phyloP scores from a whole-genome alignment of 64 coral and sea anemone genomes.

The Montipora sp. region DNA sequence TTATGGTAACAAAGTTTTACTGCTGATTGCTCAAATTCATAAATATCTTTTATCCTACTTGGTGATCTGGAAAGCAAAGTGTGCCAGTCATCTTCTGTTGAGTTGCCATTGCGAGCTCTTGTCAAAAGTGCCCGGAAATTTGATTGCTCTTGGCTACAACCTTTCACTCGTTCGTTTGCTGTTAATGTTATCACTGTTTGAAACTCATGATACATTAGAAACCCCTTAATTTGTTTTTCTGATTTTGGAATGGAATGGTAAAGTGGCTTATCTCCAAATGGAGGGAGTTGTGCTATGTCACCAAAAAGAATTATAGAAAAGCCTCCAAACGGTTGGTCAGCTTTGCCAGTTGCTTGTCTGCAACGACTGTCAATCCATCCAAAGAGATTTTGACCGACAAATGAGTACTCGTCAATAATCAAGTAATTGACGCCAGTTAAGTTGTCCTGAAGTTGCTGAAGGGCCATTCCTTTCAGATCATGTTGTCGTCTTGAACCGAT shows the following conservation, averaged over 20 bases:
- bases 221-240: neutral
- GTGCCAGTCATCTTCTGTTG: neutral
- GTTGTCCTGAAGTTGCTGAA: conserved; percentile 8
- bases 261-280: neutral
- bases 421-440: conserved; percentile 34
- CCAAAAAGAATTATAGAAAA: conserved; percentile 30
- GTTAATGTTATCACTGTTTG: neutral
- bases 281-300: conserved; percentile 32
- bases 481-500: conserved; percentile 1
- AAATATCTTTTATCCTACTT: neutral
- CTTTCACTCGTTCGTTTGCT: neutral
- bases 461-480: conserved; percentile 30
- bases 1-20: neutral
- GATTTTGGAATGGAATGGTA: neutral
- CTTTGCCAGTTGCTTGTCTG: conserved; percentile 43
- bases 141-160: neutral
- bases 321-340: conserved; percentile 41
- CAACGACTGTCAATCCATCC: conserved; percentile 70
- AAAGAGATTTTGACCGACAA: conserved; percentile 61
- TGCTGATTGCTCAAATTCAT: neutral
- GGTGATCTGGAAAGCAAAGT: neutral
- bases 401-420: conserved; percentile 65
- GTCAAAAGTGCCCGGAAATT: neutral
- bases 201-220: neutral
- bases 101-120: neutral